Conservation (phyloP, 2,797 vertebrate species). For the Cottoperca gobio region DNA sequence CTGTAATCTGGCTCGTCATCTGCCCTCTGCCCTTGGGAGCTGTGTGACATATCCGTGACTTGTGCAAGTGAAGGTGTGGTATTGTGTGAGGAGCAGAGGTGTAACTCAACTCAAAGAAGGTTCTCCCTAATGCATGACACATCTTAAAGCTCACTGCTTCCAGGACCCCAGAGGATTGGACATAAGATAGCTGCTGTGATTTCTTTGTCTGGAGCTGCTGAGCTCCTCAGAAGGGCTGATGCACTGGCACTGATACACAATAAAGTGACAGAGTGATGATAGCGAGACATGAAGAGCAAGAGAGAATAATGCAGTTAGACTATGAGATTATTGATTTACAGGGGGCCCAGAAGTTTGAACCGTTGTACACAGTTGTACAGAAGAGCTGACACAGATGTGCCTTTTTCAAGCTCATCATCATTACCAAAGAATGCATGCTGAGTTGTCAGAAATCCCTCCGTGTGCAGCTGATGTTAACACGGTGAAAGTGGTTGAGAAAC, state of each 20-base stretch:
- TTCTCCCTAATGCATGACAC: constrained; percentile 50
- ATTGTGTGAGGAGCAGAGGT: constrained; percentile 28
- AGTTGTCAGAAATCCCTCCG: constrained; percentile 10
- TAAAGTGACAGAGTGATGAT: constrained; percentile 36
- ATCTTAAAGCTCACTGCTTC: constrained; percentile 58
- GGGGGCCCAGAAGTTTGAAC: constrained; percentile 32
- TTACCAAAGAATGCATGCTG: background rate
- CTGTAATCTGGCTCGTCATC: constrained; percentile 61
- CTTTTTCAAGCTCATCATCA: constrained; percentile 36
- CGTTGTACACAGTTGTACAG: constrained; percentile 23
- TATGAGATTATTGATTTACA: constrained; percentile 43
- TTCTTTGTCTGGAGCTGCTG: too few species aligned
- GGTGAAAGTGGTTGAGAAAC: constrained; percentile 8
- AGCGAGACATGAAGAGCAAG: constrained; percentile 26
- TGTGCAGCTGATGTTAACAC: background rate
- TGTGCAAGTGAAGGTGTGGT: constrained; percentile 27
- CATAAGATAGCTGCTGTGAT: too few species aligned
- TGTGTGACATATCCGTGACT: constrained; percentile 45
- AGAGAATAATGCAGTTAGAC: constrained; percentile 31
- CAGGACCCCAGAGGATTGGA: constrained; percentile 56
- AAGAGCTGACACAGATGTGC: constrained; percentile 25
- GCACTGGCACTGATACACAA: constrained; percentile 32
- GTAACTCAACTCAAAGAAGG: constrained; percentile 57
- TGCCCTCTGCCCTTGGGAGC: constrained; percentile 57
- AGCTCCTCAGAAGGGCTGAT: constrained; percentile 19